phyloP scores from a whole-genome alignment of 2,888 invertebrate species.

The Megalurothrips usitatus region DNA sequence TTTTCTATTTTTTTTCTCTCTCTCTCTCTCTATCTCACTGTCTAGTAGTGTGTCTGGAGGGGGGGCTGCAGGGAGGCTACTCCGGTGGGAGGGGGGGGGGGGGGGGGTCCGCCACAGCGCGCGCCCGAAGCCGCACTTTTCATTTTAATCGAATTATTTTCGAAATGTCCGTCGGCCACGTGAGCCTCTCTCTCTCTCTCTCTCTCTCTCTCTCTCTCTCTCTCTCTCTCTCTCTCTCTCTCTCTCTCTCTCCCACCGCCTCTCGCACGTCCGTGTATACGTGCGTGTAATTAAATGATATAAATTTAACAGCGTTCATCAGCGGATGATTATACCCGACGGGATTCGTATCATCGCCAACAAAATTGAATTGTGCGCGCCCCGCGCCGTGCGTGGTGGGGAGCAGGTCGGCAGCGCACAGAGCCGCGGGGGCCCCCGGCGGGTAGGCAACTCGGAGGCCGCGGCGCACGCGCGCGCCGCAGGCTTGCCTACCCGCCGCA shows the following conservation, averaged over 20 bases:
- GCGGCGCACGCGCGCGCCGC: not conserved
- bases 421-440: not conserved
- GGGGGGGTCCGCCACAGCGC: not conserved
- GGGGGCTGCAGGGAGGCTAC: no score
- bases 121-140: conserved; percentile 7
- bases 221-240: no score
- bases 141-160: conserved; percentile 23
- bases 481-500: not conserved
- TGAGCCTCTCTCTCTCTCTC: no score
- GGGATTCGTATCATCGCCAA: conserved; percentile 15
- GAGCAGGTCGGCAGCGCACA: not conserved
- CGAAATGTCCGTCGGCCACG: not conserved
- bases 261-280: not conserved
- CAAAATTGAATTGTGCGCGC: not conserved
- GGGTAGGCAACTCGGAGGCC: no score
- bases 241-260: no score
- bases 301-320: conserved; percentile 23
- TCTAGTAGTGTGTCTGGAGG: no score
- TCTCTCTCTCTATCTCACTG: no score
- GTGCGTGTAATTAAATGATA: conserved; percentile 21
- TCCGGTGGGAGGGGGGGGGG: not conserved
- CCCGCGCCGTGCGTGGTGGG: not conserved
- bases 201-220: no score
- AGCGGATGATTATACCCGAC: not conserved
- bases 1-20: no score